Conservation (phyloP, 2,797 vertebrate genomes). For the Notolepis coatsorum region DNA sequence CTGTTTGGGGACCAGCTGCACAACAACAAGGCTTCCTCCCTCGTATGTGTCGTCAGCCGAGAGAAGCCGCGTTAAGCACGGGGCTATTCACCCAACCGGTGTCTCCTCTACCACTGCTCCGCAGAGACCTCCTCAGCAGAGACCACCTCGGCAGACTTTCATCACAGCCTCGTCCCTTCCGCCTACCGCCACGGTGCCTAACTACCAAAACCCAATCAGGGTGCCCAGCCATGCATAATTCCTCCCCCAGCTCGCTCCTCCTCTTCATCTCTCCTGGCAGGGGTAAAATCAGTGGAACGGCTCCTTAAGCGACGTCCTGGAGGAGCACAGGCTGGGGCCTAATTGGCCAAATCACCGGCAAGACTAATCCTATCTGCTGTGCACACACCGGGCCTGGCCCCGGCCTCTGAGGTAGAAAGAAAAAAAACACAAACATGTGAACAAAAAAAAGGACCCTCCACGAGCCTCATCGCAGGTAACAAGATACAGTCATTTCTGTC, state of each 20-base stretch:
- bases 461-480: constrained; percentile 14
- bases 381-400: constrained; percentile 1
- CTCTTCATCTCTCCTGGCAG: constrained; percentile 45
- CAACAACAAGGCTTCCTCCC: constrained; percentile 47
- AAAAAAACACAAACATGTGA: constrained; percentile 1
- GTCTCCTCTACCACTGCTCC: constrained; percentile 47
- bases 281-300: constrained; percentile 50
- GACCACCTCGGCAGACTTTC: constrained; percentile 43
- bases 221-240: constrained; percentile 68
- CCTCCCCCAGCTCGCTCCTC: constrained; percentile 52
- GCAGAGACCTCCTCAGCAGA: constrained; percentile 35
- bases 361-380: constrained; percentile 61
- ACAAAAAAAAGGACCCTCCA: constrained; percentile 14
- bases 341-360: constrained; percentile 69
- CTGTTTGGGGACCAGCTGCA: constrained; percentile 47
- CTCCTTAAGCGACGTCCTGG: constrained; percentile 51
- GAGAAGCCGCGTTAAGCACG: neutral
- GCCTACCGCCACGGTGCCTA: constrained; percentile 36
- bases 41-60: constrained; percentile 41
- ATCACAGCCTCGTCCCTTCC: constrained; percentile 27
- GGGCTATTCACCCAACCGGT: constrained; percentile 39
- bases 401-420: constrained; percentile 8
- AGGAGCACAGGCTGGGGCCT: constrained; percentile 47
- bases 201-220: constrained; percentile 61
- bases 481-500: constrained; percentile 20